Base-by-base conservation (phyloP, 2,797 vertebrate genomes). In the Nannoperca australis region DNA sequence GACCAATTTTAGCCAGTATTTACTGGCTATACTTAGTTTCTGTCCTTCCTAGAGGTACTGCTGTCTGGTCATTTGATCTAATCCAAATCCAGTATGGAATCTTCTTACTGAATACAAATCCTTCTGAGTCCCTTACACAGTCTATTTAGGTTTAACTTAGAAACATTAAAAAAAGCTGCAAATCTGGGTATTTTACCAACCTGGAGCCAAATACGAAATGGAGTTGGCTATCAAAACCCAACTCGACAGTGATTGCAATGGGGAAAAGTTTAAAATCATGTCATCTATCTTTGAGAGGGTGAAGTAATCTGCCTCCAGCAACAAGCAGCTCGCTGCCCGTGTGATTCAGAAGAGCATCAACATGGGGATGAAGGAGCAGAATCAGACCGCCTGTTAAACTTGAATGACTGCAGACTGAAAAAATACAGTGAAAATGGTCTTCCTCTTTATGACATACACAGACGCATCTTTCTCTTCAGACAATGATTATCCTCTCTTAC, bases 361-460 rank as follows among this genome's bases (percentile, higher is more conserved):
- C 22, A 40, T 38, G 56, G 47, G 51, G 58, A 56, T 60, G 50
- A 53, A 78, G 68, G 62, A 71, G 20, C 45, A 64, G 27, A 69
- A 74, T 73, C 58, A 71, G 50, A 73, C 47, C 8, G 62, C 56
- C 74, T 22, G 40, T 76, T 86, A 38, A 78, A 86, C 73, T 47
- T 64, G 10, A 69, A 78, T 47, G 67, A 78, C 73, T 62, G 1
- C 64, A 53, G 61, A 73, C 54, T 70, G 44, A 73, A 68, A 61
- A 47, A 47, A 74, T 11, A 22, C 44, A 44, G 38, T 1, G 10
- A 14, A 62, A 47, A 70, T 50, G 50, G 36, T 71, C 42, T 53
- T 77, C 34, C 45, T 68, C 51, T 55, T 64, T 22, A 59, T 62
- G 54, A 50, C 63, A 64, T 14, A 36, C 32, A 62, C 24, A 69